Evolutionary conservation across 1,140 invertebrate genomes (phyloP).

Genomic region (Ceratina calcarata): DNA sequence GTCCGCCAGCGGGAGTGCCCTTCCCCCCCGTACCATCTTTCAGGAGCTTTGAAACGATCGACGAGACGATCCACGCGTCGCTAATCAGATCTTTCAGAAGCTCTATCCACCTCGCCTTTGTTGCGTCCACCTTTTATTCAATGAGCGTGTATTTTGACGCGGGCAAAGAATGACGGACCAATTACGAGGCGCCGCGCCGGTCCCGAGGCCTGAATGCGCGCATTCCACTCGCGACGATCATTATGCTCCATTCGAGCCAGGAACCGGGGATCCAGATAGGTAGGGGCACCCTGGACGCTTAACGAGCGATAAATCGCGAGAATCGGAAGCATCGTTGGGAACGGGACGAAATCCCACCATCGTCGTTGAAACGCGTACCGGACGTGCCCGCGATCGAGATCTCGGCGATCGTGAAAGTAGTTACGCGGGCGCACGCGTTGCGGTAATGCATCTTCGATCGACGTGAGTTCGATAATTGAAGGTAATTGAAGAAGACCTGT

Average conservation of each 20-base stretch:
- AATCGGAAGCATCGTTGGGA: conserved; percentile 26
- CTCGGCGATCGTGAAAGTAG: neutral
- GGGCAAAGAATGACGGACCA: conserved; percentile 63
- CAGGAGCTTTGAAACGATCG: conserved; percentile 2
- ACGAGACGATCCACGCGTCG: conserved; percentile 52
- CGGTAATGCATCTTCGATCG: neutral
- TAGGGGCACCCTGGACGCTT: conserved; percentile 14
- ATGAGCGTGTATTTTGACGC: conserved; percentile 63
- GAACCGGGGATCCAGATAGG: neutral
- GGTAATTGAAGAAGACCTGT: conserved; percentile 23
- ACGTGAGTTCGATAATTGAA: conserved; percentile 34
- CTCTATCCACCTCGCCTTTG: conserved; percentile 28
- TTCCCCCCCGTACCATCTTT: conserved; percentile 3
- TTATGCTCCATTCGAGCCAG: conserved; percentile 33
- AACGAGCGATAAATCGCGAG: conserved; percentile 64
- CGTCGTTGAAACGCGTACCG: neutral
- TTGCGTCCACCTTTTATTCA: conserved; percentile 32
- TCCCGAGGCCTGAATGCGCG: conserved; percentile 39
- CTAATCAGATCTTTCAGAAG: conserved; percentile 58
- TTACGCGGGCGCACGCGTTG: neutral
- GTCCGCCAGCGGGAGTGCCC: neutral
- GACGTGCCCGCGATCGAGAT: conserved; percentile 18
- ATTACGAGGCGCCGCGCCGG: conserved; percentile 57
- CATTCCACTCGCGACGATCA: conserved; percentile 53
- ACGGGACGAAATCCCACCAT: neutral